Evolutionary conservation across 2,888 invertebrate genomes (phyloP).

Genomic region (Scaptomyza tumidula): DNA sequence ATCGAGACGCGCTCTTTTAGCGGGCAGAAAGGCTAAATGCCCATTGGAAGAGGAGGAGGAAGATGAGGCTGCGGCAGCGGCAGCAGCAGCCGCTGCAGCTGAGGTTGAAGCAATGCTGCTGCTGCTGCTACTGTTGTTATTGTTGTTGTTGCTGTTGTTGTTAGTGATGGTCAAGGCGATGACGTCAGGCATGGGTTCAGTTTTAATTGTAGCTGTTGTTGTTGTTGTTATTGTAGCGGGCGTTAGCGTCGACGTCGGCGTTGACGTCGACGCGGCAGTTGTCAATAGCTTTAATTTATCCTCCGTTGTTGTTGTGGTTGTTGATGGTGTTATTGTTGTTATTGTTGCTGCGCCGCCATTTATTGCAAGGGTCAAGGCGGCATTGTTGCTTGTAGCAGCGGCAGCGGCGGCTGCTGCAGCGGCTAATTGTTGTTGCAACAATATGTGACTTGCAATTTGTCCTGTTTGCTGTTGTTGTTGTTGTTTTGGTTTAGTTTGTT

Average conservation of each 20-base stretch:
- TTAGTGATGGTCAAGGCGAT: conserved; percentile 67
- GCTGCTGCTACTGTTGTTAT: conserved; percentile 36
- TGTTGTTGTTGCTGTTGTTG: conserved; percentile 33
- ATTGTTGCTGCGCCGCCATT: conserved; percentile 50
- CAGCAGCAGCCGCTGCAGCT: conserved; percentile 51
- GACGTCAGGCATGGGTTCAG: conserved; percentile 83
- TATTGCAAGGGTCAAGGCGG: conserved; percentile 60
- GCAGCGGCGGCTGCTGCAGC: conserved; percentile 62
- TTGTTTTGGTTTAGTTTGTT: conserved; percentile 51
- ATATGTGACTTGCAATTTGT: conserved; percentile 69
- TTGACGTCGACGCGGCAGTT: conserved; percentile 47
- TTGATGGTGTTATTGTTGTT: conserved; percentile 14
- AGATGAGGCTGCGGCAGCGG: conserved; percentile 70
- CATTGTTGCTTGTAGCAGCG: conserved; percentile 43
- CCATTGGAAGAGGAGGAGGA: conserved; percentile 84
- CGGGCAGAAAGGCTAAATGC: conserved; percentile 82
- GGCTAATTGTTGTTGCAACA: conserved; percentile 80
- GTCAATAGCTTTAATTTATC: conserved; percentile 81
- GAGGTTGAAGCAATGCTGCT: conserved; percentile 51
- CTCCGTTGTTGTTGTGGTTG: conserved; percentile 18
- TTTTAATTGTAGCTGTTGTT: conserved; percentile 80
- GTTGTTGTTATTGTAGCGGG: conserved; percentile 54
- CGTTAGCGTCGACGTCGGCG: conserved; percentile 49
- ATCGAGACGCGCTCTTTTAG: conserved; percentile 86
- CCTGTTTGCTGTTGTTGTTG: conserved; percentile 25